Percentiles rank a stretch among this genome's conserved stretches.
Evolutionary conservation across 92 coral and sea anemone species (phyloP).

Genomic region (Actinernus sp.): DNA sequence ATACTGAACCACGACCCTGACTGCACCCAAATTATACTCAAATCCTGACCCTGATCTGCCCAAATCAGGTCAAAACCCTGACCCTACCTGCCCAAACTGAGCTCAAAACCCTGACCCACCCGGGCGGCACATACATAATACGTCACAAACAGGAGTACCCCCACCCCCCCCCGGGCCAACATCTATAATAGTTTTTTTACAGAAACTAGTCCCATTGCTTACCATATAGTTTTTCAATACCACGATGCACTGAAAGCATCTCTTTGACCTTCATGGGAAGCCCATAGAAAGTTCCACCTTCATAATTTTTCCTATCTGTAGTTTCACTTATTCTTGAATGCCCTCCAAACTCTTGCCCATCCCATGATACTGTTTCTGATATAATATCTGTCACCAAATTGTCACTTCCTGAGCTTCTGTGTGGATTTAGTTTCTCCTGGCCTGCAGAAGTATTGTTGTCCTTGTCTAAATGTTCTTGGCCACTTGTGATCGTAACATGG

Average conservation of each 20-base stretch:
- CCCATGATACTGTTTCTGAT: neutral
- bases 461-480: no score
- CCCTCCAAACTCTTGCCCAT: neutral
- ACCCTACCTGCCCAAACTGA: no score
- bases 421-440: neutral
- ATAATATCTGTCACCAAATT: neutral
- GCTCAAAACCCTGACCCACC: no score
- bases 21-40: no score
- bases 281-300: conserved; percentile 70
- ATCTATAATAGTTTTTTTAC: neutral
- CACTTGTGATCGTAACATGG: no score
- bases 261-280: conserved; percentile 77
- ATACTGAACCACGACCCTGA: no score
- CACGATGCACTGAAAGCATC: conserved; percentile 75
- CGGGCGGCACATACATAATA: no score
- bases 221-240: conserved; percentile 92
- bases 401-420: neutral
- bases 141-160: neutral
- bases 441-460: neutral
- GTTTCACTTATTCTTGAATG: neutral
- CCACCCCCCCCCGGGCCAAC: no score
- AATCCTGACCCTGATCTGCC: no score
- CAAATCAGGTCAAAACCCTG: no score
- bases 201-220: conserved; percentile 25
- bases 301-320: neutral